phyloP scores from a whole-genome alignment of 2,113 vertebrate species.

The Capreolus pygargus region DNA sequence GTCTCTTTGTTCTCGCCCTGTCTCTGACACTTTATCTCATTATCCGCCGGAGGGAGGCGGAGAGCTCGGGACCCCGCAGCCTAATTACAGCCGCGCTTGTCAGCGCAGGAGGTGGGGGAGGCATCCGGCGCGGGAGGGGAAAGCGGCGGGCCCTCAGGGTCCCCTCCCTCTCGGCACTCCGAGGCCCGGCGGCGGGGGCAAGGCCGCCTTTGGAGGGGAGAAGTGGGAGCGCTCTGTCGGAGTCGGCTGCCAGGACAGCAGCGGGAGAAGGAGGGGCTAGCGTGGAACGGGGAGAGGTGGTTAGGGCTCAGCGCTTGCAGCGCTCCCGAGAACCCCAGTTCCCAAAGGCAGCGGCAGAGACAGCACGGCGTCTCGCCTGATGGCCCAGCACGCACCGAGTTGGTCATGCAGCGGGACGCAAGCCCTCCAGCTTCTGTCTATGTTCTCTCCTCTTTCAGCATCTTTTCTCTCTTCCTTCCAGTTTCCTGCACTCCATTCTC shows the following conservation, averaged over 20 bases:
- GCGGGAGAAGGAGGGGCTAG: not conserved
- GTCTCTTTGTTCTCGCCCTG: slow-evolving; percentile 73
- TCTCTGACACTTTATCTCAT: slow-evolving; percentile 78
- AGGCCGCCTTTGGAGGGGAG: not conserved
- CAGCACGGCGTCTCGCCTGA: not conserved
- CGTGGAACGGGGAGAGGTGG: not conserved
- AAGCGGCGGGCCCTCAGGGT: not conserved
- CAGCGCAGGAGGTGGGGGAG: slow-evolving; percentile 20
- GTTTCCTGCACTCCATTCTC: slow-evolving; percentile 37
- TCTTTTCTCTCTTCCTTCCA: slow-evolving; percentile 63
- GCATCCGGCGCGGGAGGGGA: not conserved
- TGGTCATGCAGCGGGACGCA: not conserved
- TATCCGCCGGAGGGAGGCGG: slow-evolving; percentile 69
- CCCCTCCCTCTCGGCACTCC: not conserved
- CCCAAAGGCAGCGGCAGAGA: not conserved
- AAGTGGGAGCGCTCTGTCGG: not conserved
- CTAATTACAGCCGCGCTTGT: slow-evolving; percentile 71
- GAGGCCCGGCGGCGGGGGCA: not conserved
- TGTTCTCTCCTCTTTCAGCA: slow-evolving; percentile 66
- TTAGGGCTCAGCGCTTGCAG: not conserved
- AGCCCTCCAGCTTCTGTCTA: not conserved
- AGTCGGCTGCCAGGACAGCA: not conserved
- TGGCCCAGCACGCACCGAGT: not conserved
- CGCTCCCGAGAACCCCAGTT: not conserved
- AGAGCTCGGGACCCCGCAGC: slow-evolving; percentile 66